A percentile compares a stretch with the other conserved stretches of the same genome.
These are phyloP conservation scores for Sigmodon hispidus DNA, from an alignment of 2,113 vertebrate genomes.

Conservation along the genomic window DNA sequence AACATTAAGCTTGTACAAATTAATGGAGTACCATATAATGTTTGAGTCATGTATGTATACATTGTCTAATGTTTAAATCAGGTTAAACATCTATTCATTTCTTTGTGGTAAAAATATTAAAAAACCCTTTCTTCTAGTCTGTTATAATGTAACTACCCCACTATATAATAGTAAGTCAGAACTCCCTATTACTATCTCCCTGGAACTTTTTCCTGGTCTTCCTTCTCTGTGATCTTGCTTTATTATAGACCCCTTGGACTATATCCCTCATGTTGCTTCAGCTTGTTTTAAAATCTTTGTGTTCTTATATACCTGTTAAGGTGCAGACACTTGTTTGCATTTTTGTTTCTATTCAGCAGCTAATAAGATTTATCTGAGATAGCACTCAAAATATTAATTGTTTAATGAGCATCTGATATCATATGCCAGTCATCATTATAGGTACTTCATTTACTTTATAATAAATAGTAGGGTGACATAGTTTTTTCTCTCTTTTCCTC, in stretches of 20 bases:
- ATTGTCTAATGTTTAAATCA: background rate
- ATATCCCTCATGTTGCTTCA: background rate
- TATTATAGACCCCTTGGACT: conserved; percentile 11
- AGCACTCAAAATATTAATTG: background rate
- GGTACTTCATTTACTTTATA: conserved; percentile 33
- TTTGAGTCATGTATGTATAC: background rate
- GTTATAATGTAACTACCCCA: background rate
- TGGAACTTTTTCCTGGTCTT: background rate
- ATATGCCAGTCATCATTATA: background rate
- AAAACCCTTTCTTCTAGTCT: background rate
- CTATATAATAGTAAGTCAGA: background rate
- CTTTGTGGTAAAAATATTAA: background rate
- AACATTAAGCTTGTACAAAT: background rate
- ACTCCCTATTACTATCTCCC: background rate
- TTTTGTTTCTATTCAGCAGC: conserved; percentile 35
- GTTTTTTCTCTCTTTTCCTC: background rate
- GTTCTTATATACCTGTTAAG: conserved; percentile 17
- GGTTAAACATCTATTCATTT: background rate
- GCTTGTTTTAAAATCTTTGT: conserved; percentile 38
- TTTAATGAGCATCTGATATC: background rate
- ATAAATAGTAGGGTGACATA: background rate
- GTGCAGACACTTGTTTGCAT: conserved; percentile 27
- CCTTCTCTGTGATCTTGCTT: background rate
- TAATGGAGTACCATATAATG: background rate
- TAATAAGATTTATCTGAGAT: conserved; percentile 19